Conservation (phyloP, 2,888 invertebrate species). For the Litoditis marina region DNA sequence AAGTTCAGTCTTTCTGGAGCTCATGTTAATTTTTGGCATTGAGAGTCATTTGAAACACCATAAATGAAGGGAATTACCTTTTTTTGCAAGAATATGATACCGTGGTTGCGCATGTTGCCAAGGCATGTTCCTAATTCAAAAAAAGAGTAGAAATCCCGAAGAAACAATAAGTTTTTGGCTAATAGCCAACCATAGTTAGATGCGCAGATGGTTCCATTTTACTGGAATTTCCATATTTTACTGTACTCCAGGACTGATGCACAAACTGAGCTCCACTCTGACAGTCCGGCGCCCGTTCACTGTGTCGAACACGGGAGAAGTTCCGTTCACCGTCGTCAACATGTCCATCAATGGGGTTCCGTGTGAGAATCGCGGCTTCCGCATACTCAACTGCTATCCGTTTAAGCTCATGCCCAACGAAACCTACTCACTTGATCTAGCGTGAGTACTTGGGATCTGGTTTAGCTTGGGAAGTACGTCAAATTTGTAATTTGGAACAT, state of each 20-base stretch:
- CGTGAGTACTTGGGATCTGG: conserved; percentile 66
- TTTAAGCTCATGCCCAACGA: conserved; percentile 75
- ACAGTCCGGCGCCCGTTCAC: conserved; percentile 79
- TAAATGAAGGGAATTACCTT: too few species aligned
- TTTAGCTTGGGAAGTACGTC: neutral
- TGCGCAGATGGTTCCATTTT: neutral
- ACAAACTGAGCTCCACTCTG: conserved; percentile 69
- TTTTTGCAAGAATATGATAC: too few species aligned
- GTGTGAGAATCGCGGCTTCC: conserved; percentile 69
- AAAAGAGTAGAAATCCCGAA: too few species aligned
- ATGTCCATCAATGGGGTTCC: conserved; percentile 66
- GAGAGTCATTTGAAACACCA: too few species aligned
- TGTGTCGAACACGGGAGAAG: conserved; percentile 83
- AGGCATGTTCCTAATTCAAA: too few species aligned
- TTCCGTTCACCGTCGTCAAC: conserved; percentile 69
- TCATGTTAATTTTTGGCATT: too few species aligned
- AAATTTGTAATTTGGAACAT: too few species aligned
- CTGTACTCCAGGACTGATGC: conserved; percentile 51
- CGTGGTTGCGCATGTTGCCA: too few species aligned
- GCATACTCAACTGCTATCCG: conserved; percentile 74
- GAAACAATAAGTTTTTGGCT: too few species aligned
- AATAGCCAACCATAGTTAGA: too few species aligned
- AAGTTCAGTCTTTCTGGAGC: too few species aligned
- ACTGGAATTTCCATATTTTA: too few species aligned
- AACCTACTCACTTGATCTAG: conserved; percentile 77